Evolutionary conservation across 1,140 invertebrate genomes (phyloP), one percentile per base, ranked within the genome.

Genomic region (Drosophila repleta): DNA sequence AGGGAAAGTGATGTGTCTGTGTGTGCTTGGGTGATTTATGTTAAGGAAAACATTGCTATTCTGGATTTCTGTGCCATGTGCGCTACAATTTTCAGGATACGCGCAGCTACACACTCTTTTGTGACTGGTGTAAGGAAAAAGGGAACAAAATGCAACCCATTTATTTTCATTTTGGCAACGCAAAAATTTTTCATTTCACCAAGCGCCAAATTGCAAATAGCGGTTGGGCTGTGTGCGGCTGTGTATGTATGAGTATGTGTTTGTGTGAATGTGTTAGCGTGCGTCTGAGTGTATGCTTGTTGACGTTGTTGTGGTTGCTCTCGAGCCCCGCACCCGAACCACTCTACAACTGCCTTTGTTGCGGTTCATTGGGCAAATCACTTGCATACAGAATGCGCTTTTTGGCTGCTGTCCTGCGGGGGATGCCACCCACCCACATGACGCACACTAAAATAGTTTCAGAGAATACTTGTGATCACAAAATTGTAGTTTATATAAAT

Each of bases 351-450:
- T 17, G 49, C 48, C 57, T 55, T 56, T 75, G 46, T 71, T 64
- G 77, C 57, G 77, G 76, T 79, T 80, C 71, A 80, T 80, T 80
- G 77, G 65, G 65, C 76, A 80, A 80, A 80, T 80, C 77, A 80
- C 76, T 79, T 75, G 77, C 61, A 69, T 65, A 52, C 56, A 53
- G 46, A 41, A 57, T 75, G 76, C 66, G 43, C 71, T 71, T 79
- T 79, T 71, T 58, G 69, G 46, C n/a, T 48, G 48, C 24, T 37
- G 18, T 61, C 37, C 51, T 21, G 56, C 37, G 18, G 32, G 43
- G 15, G 48, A 21, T 46, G 43, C 39, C 56, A 7, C 41, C 39
- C 56, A 7, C 41, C 51, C 26, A 39, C 51, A 24, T 63, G 37
- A 26, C 41, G 35, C 48, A 20, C 66, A 37, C 18, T 18, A 46